A percentile compares a stretch with the other conserved stretches of the same genome.
These are phyloP conservation scores for Eulemur macaco DNA, from an alignment of 2,113 vertebrate species.

Conservation along the genomic window DNA sequence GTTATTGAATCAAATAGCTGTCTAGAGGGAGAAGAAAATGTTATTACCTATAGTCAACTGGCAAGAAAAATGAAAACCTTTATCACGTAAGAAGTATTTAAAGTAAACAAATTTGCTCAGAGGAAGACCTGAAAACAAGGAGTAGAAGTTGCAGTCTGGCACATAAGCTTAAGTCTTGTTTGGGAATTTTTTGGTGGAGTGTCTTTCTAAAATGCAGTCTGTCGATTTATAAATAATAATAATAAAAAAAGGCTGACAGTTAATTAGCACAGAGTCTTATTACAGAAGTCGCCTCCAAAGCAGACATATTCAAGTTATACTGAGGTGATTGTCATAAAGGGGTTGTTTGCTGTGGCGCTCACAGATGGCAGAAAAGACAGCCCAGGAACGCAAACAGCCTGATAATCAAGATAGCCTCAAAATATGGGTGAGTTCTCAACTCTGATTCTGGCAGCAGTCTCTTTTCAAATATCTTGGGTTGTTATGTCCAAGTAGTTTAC, in stretches of 20 bases:
- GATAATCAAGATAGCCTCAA: slow-evolving; percentile 68
- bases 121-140: not conserved
- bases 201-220: slow-evolving; percentile 57
- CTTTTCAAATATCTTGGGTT: slow-evolving; percentile 75
- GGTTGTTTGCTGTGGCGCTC: slow-evolving; percentile 72
- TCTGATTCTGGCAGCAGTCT: slow-evolving; percentile 61
- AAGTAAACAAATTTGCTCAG: slow-evolving; percentile 53
- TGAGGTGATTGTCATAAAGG: slow-evolving; percentile 63
- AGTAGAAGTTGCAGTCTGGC: slow-evolving; percentile 31
- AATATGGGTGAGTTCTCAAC: slow-evolving; percentile 20
- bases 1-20: slow-evolving; percentile 31
- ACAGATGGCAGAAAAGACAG: slow-evolving; percentile 62
- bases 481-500: slow-evolving; percentile 64
- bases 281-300: slow-evolving; percentile 67
- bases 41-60: slow-evolving; percentile 44
- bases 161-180: slow-evolving; percentile 51
- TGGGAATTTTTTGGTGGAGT: slow-evolving; percentile 64
- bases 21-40: not conserved
- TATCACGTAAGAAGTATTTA: slow-evolving; percentile 49
- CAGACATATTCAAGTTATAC: slow-evolving; percentile 65
- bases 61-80: slow-evolving; percentile 58
- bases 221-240: slow-evolving; percentile 55
- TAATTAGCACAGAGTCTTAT: slow-evolving; percentile 76
- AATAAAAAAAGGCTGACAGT: slow-evolving; percentile 56
- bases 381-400: slow-evolving; percentile 68